Percentiles rank a stretch among this genome's conserved stretches.
phyloP scores from a whole-genome alignment of 2,797 vertebrate genomes.

The Syncerus caffer region DNA sequence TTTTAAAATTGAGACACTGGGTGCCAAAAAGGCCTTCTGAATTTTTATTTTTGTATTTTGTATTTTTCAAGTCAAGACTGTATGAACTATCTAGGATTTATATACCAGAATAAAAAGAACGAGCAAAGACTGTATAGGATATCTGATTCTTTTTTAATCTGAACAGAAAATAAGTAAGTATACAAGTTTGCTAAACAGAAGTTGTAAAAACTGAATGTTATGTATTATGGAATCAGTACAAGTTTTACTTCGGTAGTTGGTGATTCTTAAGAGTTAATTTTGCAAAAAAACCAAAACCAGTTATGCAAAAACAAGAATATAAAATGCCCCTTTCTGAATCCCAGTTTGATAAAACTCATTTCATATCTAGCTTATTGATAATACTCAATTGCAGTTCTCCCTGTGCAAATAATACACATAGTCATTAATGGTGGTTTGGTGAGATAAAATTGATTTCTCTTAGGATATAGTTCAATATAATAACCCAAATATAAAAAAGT shows the following conservation, averaged over 20 bases:
- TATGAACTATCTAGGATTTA: conserved; percentile 18
- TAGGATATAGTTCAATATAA: conserved; percentile 6
- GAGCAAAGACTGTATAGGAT: conserved; percentile 21
- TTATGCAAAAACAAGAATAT: conserved; percentile 58
- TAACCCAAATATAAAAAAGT: conserved; percentile 55
- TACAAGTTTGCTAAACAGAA: conserved; percentile 58
- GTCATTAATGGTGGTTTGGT: background rate
- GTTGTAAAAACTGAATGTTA: conserved; percentile 68
- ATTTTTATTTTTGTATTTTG: conserved; percentile 32
- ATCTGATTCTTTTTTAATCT: conserved; percentile 63
- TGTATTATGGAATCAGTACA: conserved; percentile 66
- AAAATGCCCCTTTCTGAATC: conserved; percentile 48
- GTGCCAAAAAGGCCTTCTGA: background rate
- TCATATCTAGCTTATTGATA: conserved; percentile 41
- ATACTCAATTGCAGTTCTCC: conserved; percentile 37
- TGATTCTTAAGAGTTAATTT: conserved; percentile 68
- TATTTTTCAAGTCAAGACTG: conserved; percentile 10
- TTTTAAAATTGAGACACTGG: background rate
- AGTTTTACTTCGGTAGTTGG: conserved; percentile 55
- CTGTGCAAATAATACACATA: conserved; percentile 36
- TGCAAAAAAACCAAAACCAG: conserved; percentile 43
- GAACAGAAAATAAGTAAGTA: conserved; percentile 67
- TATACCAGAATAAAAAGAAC: conserved; percentile 40
- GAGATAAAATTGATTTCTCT: background rate
- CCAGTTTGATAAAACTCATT: conserved; percentile 43